phyloP scores from a whole-genome alignment of 2,113 vertebrate species.

The Gavia stellata region DNA sequence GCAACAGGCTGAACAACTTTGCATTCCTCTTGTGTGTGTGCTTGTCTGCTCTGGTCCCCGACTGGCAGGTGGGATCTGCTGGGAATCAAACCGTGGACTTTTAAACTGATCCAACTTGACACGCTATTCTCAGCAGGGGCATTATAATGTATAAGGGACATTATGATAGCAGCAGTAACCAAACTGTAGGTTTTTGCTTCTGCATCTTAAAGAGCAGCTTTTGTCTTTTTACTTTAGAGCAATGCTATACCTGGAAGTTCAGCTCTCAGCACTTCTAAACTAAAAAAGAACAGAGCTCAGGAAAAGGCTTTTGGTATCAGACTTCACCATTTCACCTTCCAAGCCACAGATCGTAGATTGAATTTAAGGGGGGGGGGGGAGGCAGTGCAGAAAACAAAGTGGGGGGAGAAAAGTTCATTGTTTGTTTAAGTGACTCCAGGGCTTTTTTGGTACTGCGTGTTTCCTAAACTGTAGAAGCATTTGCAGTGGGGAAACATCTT shows the following conservation, averaged over 20 bases:
- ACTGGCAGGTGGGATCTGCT: slow-evolving; percentile 26
- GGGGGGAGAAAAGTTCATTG: neutral
- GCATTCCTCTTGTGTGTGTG: neutral
- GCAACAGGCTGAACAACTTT: slow-evolving; percentile 11
- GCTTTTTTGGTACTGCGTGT: neutral
- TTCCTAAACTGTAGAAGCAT: neutral
- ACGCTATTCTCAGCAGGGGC: neutral
- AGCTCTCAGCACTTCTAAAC: neutral
- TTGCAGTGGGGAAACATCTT: neutral
- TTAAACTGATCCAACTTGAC: neutral
- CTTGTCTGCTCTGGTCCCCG: neutral
- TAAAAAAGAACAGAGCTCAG: neutral
- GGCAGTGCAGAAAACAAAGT: neutral
- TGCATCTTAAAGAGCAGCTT: neutral
- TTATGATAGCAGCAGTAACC: neutral
- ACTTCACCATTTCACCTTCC: neutral
- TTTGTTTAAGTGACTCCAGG: neutral
- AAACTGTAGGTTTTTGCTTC: neutral
- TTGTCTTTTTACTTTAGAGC: neutral
- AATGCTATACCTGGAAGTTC: neutral
- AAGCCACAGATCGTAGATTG: neutral
- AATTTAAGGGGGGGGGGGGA: neutral
- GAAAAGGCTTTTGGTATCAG: neutral
- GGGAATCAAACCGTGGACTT: neutral
- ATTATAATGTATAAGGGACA: neutral